These are phyloP conservation scores for Acleris cristana DNA, from an alignment of 2,888 invertebrate genomes.

Conservation along the genomic window DNA sequence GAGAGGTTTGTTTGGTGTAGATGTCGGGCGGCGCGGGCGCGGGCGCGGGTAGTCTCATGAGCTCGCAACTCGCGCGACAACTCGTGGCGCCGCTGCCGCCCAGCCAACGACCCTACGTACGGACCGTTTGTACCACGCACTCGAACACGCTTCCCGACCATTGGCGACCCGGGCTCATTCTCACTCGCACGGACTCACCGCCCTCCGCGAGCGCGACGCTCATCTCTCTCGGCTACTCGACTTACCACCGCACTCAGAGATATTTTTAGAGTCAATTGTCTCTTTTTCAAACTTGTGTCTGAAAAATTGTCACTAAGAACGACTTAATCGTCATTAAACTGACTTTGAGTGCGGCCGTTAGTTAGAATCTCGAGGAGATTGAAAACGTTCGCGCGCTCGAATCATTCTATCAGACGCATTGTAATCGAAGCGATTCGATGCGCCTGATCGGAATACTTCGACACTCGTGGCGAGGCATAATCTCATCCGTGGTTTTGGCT, in stretches of 20 bases:
- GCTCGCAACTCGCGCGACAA: slow-evolving; percentile 85
- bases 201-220: slow-evolving; percentile 38
- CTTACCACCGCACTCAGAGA: too few relatives aligned
- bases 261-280: too few relatives aligned
- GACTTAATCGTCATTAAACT: too few relatives aligned
- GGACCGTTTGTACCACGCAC: slow-evolving; percentile 83
- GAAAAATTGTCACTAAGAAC: too few relatives aligned
- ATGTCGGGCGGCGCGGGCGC: slow-evolving; percentile 64
- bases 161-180: slow-evolving; percentile 69
- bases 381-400: slow-evolving; percentile 6
- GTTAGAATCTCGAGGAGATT: slow-evolving; percentile 35
- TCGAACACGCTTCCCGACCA: slow-evolving; percentile 79
- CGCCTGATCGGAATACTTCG: slow-evolving; percentile 14
- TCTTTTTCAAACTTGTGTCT: too few relatives aligned
- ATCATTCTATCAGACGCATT: slow-evolving; percentile 12
- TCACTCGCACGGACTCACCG: slow-evolving; percentile 55
- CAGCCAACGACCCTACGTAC: slow-evolving; percentile 80
- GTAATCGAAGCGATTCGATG: slow-evolving; percentile 15
- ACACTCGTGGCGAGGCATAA: slow-evolving; percentile 56
- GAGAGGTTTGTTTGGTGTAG: slow-evolving; percentile 66
- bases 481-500: slow-evolving; percentile 82
- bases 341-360: too few relatives aligned
- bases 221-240: too few relatives aligned
- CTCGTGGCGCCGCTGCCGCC: slow-evolving; percentile 84
- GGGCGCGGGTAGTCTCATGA: slow-evolving; percentile 78